Evolutionary conservation across 2,113 vertebrate genomes (phyloP), one percentile per base, ranked within the genome.

Genomic region (Chlorodrepanis virens): DNA sequence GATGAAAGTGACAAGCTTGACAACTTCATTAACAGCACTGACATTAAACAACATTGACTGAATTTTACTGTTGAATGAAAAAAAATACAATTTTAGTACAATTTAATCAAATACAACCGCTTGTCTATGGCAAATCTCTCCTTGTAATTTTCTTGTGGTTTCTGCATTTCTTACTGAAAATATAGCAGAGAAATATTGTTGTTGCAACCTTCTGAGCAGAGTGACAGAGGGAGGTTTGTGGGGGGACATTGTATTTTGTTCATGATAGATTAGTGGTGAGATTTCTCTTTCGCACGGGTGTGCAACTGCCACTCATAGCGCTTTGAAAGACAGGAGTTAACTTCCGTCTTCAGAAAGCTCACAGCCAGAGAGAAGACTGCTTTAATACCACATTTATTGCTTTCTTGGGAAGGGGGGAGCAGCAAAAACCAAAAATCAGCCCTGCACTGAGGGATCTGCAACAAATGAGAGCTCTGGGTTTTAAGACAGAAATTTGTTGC

Each of bases 11-110:
- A 97, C 97, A 97, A 96, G 94, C 87, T 96, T 97, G 97, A 98
- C 97, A 98, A 97, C 96, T 98, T 98, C 97, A 98, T 98, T 98
- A 98, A 97, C 93, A 91, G 65, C 63, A 52, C 29, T 97, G 96
- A 97, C 90, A 97, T 97, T 98, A 97, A 98, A 86, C 94, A 98
- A 96, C 82, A 78, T 20, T 96, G 97, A 97, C 93, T 89, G 83
- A 95, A 95, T 78, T 94, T 97, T 94, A 75, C 90, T 78, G 84
- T 96, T 97, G 97, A 97, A 95, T 56, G 49, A 78, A 77, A 80
- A 40, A 81, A 82, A 94, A 60, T 35, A 70, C 37, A 60, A 57
- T 96, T 97, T 97, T 87, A 84, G 61, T 93, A 82, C 72, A 76
- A 97, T 98, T 97, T 98, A 97, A 96, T 98, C 94, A 97, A 94